A percentile compares a stretch with the other conserved stretches of the same genome.
phyloP scores from a whole-genome alignment of 2,113 vertebrate genomes.

The Marcusenius ussheri region DNA sequence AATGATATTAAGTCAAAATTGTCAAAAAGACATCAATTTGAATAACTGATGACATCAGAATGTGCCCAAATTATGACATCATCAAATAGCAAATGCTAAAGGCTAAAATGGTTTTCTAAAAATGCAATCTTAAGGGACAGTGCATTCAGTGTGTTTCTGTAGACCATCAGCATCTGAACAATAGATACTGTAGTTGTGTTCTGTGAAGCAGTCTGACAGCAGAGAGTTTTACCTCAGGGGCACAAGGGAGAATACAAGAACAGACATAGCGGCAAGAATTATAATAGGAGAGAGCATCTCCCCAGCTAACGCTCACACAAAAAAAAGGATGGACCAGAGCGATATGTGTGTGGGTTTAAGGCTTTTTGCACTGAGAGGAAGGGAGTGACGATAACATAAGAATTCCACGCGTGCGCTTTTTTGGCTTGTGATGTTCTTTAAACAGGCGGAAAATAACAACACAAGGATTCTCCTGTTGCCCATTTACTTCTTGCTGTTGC shows the following conservation, averaged over 20 bases:
- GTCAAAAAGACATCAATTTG: background rate
- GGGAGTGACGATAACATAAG: background rate
- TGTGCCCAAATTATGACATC: background rate
- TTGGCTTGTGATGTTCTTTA: conserved; percentile 18
- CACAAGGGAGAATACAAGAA: conserved; percentile 17
- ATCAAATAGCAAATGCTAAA: background rate
- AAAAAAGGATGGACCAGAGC: background rate
- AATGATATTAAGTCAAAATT: background rate
- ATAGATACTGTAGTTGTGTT: conserved; percentile 15
- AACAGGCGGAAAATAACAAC: background rate
- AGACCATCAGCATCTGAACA: conserved; percentile 22
- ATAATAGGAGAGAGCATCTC: conserved; percentile 8
- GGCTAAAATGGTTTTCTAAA: background rate
- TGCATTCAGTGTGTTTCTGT: background rate
- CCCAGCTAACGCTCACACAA: background rate
- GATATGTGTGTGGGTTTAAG: background rate
- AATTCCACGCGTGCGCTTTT: conserved; percentile 9
- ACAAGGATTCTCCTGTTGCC: conserved; percentile 31
- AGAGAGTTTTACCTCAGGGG: conserved; percentile 23
- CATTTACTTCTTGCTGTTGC: conserved; percentile 33
- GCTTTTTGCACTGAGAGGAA: background rate
- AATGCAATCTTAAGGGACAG: background rate
- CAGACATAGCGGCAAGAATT: conserved; percentile 6
- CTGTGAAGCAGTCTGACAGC: conserved; percentile 28
- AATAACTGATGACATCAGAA: background rate